Percentiles rank a stretch among this genome's conserved stretches.
Conservation (phyloP, 2,888 invertebrate species). For the Caenorhabditis doughertyi region DNA sequence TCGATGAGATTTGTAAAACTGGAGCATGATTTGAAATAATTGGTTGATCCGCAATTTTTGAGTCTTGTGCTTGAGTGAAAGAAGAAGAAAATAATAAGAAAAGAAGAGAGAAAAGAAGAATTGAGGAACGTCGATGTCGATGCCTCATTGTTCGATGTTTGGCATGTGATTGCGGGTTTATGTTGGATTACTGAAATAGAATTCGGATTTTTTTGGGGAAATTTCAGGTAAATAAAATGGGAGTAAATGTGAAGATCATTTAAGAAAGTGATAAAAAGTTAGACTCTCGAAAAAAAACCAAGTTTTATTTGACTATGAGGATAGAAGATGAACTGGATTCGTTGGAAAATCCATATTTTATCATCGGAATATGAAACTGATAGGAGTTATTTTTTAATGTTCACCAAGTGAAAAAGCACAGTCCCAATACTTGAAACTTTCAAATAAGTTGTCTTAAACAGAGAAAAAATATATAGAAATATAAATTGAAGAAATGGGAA, state of each 20-base stretch:
- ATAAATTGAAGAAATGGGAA: too few relatives aligned
- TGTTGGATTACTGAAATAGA: slow-evolving; percentile 1
- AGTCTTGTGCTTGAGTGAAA: neutral
- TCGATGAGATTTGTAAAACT: slow-evolving; percentile 77
- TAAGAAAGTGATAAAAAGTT: too few relatives aligned
- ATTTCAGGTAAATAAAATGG: neutral
- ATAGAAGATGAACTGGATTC: too few relatives aligned
- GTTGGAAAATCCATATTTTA: too few relatives aligned
- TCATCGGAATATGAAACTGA: too few relatives aligned
- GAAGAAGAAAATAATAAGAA: neutral
- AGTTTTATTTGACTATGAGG: too few relatives aligned
- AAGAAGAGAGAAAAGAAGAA: slow-evolving; percentile 14
- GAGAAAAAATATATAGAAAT: too few relatives aligned
- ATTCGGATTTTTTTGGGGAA: neutral
- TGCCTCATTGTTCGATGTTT: slow-evolving; percentile 41
- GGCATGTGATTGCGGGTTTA: slow-evolving; percentile 34
- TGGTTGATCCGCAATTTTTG: slow-evolving; percentile 51
- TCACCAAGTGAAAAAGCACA: too few relatives aligned
- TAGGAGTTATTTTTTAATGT: too few relatives aligned
- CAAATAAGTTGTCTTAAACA: too few relatives aligned
- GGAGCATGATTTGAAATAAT: slow-evolving; percentile 62
- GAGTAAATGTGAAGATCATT: neutral
- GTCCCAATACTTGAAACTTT: too few relatives aligned
- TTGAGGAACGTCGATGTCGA: slow-evolving; percentile 41
- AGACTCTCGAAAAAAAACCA: neutral